Base-by-base conservation (phyloP, 2,888 invertebrate species). In the Conops quadrifasciatus region DNA sequence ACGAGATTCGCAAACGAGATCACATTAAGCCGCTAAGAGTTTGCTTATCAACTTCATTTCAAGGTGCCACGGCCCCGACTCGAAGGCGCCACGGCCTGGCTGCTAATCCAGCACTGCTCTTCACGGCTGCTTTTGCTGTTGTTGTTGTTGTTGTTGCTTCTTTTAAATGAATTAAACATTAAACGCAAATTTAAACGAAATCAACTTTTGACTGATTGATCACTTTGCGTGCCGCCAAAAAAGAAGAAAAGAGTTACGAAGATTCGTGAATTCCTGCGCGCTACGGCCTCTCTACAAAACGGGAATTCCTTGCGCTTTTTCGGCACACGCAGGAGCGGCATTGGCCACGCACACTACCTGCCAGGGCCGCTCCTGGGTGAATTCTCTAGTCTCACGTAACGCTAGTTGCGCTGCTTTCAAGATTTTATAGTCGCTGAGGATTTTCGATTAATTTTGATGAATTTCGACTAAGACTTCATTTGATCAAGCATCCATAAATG, bases 91-190 rank as follows among this genome's bases (percentile, higher is more conserved):
- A 15, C 45, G 16, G 21, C 36, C 24, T 21, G n/a, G n/a, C 28
- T 30, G 13, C 28, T 1, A 43, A 19, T 43, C 21, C 4, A 36
- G 30, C 19, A 1, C 19, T 60, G 16, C 15, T 60, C 60, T 28
- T 36, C 7, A 9, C 16, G 13, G 13, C n/a, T 16, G 26, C 21
- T 45, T 19, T 11, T 43, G 7, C 21, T 19, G 28, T 26, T 24
- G 21, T 30, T 30, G 26, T 28, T 59, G 26, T 16, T 28, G 24
- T 2, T 59, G 9, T 58, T 58, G n/a, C 26, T 26, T 56, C 26
- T 47, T 45, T 69, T 51, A 28, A 79, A 81, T 80, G 81, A 81
- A 81, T 81, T 81, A 81, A 80, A 80, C 81, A 80, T 36, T 80
- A 81, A 81, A 80, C 81, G 81, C 81, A 81, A 80, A 80, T 69